Evolutionary conservation across 1,140 invertebrate genomes (phyloP).

Genomic region (Pentalonia nigronervosa): DNA sequence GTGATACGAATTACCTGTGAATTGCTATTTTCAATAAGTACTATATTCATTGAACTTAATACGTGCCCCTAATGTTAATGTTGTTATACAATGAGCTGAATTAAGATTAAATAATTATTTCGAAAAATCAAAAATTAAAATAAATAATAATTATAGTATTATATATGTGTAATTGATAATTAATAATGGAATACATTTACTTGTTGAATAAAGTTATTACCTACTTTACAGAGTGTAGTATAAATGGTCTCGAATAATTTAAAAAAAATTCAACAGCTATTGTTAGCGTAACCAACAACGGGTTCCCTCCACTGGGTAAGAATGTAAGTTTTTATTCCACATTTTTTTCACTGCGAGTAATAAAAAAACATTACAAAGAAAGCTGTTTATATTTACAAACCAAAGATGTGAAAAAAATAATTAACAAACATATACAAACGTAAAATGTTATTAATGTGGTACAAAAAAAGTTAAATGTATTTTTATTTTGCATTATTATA

Average conservation of each 20-base stretch:
- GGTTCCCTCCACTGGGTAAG: neutral
- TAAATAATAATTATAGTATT: neutral
- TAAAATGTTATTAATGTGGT: neutral
- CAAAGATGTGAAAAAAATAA: slow-evolving; percentile 13
- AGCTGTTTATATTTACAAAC: slow-evolving; percentile 1
- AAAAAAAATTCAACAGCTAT: neutral
- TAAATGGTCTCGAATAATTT: slow-evolving; percentile 22
- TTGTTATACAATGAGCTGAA: neutral
- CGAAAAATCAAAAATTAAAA: neutral
- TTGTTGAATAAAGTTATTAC: neutral
- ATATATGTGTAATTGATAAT: neutral
- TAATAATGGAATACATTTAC: neutral
- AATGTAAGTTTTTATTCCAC: neutral
- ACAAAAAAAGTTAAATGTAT: neutral
- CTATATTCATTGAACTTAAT: neutral
- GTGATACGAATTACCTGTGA: neutral
- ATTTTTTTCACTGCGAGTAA: neutral
- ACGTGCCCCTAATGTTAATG: neutral
- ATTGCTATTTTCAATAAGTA: neutral
- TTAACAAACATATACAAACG: neutral
- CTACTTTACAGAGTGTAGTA: neutral
- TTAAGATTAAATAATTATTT: slow-evolving; percentile 7
- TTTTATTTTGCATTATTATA: neutral
- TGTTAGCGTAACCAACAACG: neutral
- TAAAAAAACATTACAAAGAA: slow-evolving; percentile 17